phyloP scores from a whole-genome alignment of 2,113 vertebrate genomes.

The Cardinalis cardinalis region DNA sequence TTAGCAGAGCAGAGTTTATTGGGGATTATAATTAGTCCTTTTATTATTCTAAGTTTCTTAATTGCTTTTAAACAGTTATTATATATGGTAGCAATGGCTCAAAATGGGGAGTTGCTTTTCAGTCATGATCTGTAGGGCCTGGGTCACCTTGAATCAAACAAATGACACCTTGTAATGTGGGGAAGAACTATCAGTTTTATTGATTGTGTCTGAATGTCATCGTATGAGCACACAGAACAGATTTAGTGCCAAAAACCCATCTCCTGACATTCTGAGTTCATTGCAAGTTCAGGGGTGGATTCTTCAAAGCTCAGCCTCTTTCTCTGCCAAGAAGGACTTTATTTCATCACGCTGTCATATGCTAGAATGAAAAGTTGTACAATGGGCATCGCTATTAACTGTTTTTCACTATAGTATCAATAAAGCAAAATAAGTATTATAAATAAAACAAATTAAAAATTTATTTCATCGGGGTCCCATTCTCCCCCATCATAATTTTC shows the following conservation, averaged over 20 bases:
- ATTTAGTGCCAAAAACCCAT: neutral
- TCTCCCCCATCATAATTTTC: neutral
- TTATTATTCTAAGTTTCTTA: neutral
- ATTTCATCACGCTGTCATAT: neutral
- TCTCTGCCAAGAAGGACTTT: neutral
- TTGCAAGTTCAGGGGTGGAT: neutral
- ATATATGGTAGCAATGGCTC: neutral
- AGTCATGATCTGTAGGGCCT: neutral
- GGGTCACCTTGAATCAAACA: neutral
- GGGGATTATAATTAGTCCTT: neutral
- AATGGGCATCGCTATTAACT: neutral
- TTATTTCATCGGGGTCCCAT: accelerated
- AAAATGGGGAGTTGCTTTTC: neutral
- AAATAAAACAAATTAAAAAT: neutral
- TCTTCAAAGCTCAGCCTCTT: neutral
- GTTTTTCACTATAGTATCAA: neutral
- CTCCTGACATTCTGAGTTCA: neutral
- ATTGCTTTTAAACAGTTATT: neutral
- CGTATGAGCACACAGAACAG: accelerated
- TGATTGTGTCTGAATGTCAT: neutral
- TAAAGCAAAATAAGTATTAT: neutral
- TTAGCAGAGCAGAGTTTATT: neutral
- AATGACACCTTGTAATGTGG: neutral
- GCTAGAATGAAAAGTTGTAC: neutral
- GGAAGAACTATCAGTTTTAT: neutral